Evolutionary conservation across 1,140 invertebrate species (phyloP).

Genomic region (Aphidius gifuensis): DNA sequence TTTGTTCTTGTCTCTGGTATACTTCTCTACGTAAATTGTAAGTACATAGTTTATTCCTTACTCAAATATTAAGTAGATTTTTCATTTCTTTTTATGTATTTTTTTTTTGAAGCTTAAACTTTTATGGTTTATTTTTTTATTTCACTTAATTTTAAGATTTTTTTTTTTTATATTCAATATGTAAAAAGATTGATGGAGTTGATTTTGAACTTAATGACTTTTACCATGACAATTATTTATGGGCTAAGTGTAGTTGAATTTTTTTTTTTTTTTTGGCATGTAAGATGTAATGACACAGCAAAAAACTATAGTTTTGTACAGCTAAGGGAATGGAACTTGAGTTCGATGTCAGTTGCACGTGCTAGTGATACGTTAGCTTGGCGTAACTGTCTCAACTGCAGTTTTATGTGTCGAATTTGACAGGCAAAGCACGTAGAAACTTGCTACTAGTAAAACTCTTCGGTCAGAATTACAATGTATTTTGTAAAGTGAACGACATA

Average conservation of each 20-base stretch:
- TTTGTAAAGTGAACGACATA: constrained; percentile 34
- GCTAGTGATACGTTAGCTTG: constrained; percentile 50
- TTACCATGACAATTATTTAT: constrained; percentile 41
- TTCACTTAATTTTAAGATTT: not conserved
- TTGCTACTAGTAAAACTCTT: constrained; percentile 54
- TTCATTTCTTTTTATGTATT: too few relatives aligned
- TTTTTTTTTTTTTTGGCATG: constrained; percentile 17
- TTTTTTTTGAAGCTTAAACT: not conserved
- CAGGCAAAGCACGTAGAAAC: constrained; percentile 51
- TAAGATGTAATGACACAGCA: constrained; percentile 20
- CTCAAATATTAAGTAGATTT: too few relatives aligned
- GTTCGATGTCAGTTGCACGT: constrained; percentile 42
- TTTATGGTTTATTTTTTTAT: too few relatives aligned
- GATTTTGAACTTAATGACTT: constrained; percentile 41
- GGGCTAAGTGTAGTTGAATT: not conserved
- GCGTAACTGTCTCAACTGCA: constrained; percentile 46
- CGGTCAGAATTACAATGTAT: constrained; percentile 54
- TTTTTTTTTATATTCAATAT: not conserved
- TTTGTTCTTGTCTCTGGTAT: constrained; percentile 60
- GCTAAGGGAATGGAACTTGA: not conserved
- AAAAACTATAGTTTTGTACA: constrained; percentile 6
- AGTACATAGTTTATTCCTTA: constrained; percentile 36
- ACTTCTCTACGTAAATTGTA: constrained; percentile 62
- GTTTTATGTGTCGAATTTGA: constrained; percentile 56
- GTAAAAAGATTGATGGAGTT: not conserved